Evolutionary conservation across 30 jellyfish, hydroid and myxozoan genomes (phyloP), one percentile per base, ranked within the genome.

Genomic region (Aurelia sp.): DNA sequence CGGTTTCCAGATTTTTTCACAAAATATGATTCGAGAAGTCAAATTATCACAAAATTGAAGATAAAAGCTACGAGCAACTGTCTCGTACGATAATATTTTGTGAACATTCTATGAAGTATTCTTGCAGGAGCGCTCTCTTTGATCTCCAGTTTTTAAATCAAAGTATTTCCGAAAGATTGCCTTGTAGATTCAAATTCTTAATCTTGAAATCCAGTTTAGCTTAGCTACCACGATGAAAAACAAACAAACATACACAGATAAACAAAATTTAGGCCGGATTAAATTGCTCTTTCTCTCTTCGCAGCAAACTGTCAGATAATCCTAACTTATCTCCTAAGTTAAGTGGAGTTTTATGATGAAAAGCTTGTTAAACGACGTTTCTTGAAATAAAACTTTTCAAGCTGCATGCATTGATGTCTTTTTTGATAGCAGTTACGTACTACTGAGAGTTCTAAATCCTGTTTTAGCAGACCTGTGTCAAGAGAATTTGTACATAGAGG

Each of bases 251-350:
- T 30, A 19, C 80, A 9, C 48, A 55, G 53, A 33, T 60, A 20
- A 77, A 41, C 88, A 40, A 78, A 24, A 78, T 62, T 63, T 47
- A 70, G 72, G 80, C 18, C 38, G 76, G 87, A 76, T 76, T 59
- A 78, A 10, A 40, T 22, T 24, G 30, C 24, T 55, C 80, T 66
- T 57, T 78, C 47, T 19, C 57, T 18, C 13, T 2, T 38, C 69
- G 33, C 69, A 21, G 69, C 24, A 35, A 69, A 63, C 80, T 64
- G 20, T n/a, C 5, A 24, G 80, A 63, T 78, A 64, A 78, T 78
- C 89, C 89, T 41, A 33, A 55, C 89, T 62, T 40, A 78, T 38
- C 33, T 78, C 17, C 73, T 2, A 40, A 3, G 80, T 78, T 64
- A 55, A 78, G 69, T 8, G 69, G 33, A 6, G 0, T 4, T 13